phyloP scores from a whole-genome alignment of 2,113 vertebrate species.

The Pomatorhinus ruficollis region DNA sequence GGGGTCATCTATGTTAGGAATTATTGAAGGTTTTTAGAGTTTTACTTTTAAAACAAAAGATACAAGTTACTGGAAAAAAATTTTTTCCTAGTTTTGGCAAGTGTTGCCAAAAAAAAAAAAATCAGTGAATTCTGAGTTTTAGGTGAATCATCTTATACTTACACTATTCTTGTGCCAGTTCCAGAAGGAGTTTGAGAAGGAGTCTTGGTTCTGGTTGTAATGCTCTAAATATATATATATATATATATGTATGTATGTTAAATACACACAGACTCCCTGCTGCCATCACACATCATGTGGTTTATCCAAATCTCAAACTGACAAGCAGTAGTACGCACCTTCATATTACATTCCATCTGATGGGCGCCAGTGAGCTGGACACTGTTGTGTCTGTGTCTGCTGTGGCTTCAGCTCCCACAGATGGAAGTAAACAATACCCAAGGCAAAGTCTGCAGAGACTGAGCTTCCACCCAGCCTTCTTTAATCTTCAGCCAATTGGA shows the following conservation, averaged over 20 bases:
- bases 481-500: slow-evolving; percentile 21
- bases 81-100: slow-evolving; percentile 9
- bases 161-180: slow-evolving; percentile 29
- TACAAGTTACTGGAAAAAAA: neutral
- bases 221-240: neutral
- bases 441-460: neutral
- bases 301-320: neutral
- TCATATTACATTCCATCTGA: neutral
- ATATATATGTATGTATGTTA: neutral
- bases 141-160: slow-evolving; percentile 58
- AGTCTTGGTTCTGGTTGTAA: slow-evolving; percentile 26
- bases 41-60: neutral
- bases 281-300: slow-evolving; percentile 4
- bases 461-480: slow-evolving; percentile 20
- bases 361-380: slow-evolving; percentile 11
- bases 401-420: slow-evolving; percentile 21
- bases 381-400: slow-evolving; percentile 21
- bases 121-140: slow-evolving; percentile 26
- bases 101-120: neutral
- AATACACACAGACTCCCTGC: neutral
- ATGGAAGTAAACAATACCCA: slow-evolving; percentile 33
- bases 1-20: neutral
- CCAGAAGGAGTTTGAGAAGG: slow-evolving; percentile 36
- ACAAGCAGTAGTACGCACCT: neutral
- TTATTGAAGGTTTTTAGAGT: neutral